These are phyloP conservation scores for Gephyroberyx darwinii DNA, from an alignment of 2,797 vertebrate genomes.

Conservation along the genomic window DNA sequence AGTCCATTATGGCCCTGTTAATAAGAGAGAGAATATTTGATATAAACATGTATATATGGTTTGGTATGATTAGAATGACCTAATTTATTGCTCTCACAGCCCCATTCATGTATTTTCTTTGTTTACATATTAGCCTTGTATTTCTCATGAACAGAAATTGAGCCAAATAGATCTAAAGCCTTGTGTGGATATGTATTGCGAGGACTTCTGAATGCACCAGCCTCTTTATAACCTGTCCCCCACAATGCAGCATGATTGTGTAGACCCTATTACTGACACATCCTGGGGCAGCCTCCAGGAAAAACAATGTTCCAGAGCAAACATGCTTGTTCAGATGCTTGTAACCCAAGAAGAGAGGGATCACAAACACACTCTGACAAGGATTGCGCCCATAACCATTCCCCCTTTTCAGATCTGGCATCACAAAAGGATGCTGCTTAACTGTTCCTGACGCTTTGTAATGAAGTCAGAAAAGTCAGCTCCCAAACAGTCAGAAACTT, in stretches of 20 bases:
- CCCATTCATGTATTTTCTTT: neutral
- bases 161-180: neutral
- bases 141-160: too few relatives aligned
- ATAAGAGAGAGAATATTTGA: neutral
- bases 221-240: conserved; percentile 69
- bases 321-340: conserved; percentile 86
- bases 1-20: conserved; percentile 17
- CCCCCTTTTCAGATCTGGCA: conserved; percentile 50
- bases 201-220: conserved; percentile 9
- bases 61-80: neutral
- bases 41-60: neutral
- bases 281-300: conserved; percentile 84
- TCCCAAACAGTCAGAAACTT: conserved; percentile 57
- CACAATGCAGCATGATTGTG: conserved; percentile 81
- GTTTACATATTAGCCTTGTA: neutral
- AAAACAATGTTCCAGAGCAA: conserved; percentile 85
- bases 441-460: conserved; percentile 62
- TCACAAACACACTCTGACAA: conserved; percentile 88
- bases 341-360: conserved; percentile 81
- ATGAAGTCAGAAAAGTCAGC: conserved; percentile 60
- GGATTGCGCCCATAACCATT: conserved; percentile 79
- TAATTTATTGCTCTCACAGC: neutral
- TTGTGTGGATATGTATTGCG: neutral
- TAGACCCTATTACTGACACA: conserved; percentile 86
- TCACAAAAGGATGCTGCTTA: conserved; percentile 56